Evolutionary conservation across 37 sponge, comb jelly and placozoan genomes (phyloP), one percentile per base, ranked within the genome.

Genomic region (Haliclona indistincta): DNA sequence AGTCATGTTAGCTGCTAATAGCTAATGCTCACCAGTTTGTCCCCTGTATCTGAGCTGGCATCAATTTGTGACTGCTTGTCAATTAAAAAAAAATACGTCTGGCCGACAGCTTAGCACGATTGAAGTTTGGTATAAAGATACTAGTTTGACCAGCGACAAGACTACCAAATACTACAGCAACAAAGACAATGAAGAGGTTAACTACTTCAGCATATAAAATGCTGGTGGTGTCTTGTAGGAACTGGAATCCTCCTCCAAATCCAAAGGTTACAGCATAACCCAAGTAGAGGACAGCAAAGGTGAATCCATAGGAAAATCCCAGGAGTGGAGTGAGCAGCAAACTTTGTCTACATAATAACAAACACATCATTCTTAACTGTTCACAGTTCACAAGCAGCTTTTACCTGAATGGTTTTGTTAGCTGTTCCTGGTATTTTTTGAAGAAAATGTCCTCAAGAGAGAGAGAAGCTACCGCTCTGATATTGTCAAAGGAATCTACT

Each of bases 261-360:
- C 93, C 64, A 62, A 88, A 92, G 11, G 56, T 54, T 36, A 81
- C 35, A 30, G 81, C 81, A 38, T 79, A 92, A 26, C 55, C 42
- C 13, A 84, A 2, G 58, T 44, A 84, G 40, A 92, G 35, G 42
- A 74, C 33, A 23, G 55, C 74, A 25, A 88, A 56, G 25, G 91
- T 68, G 78, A 92, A 73, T 38, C 81, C 93, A 68, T 84, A 83
- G 40, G 71, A 51, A 15, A 92, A 3, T 0, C 85, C 93, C 25
- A 44, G 58, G 0, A 79, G 34, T 3, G 13, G 4, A 19, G 68
- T 15, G 22, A 2, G 22, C 26, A 10, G 38, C 11, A 73, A 30
- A 67, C 75, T 19, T 15, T 11, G 34, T 37, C 81, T 86, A 68
- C 26, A 32, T n/a, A n/a, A n/a, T n/a, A n/a, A n/a, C n/a, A n/a